Base-by-base conservation (phyloP, 1,140 invertebrate species). In the Pinna nobilis region DNA sequence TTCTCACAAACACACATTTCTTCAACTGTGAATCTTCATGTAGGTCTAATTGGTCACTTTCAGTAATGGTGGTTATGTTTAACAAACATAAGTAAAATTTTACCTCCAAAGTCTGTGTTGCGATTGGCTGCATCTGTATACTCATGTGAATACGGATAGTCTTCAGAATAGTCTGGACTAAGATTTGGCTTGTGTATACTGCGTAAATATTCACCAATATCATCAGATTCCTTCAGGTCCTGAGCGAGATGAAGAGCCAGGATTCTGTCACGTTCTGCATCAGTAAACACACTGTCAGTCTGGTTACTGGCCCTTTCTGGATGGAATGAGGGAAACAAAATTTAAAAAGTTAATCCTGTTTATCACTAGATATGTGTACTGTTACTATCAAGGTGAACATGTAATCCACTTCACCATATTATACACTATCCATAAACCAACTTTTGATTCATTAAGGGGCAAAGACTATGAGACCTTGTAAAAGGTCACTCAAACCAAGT, bases 201-300 rank as follows among this genome's bases (percentile, higher is more conserved):
- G 51, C 49, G 35, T 33, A 70, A 69, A 3, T 69, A 57, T 9
- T 74, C 37, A 20, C 78, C 64, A 25, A 78, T 28, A 25, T 71
- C 74, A 4, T 79, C 74, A 32, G 72, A 74, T 28, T 55, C 59
- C 23, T 70, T 65, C 1, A 79, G 44, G 35, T 76, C 77, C n/a
- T 75, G 49, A 11, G 76, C 76, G 39, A 84, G 66, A 70, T 81
- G 77, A 68, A 80, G 67, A 7, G 82, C 80, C 39, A 84, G 69
- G 61, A 84, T 70, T n/a, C 71, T 75, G 63, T 84, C 83, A 70
- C 83, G 81, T 37, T 82, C 79, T 15, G 73, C 68, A 35, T 18
- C 35, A 30, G n/a, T 50, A n/a, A 25, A 67, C 11, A 20, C 11
- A 6, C 23, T 18, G 33, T 32, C 50, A 20, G 30, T 18, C 11